Evolutionary conservation across 2,113 vertebrate genomes (phyloP), one percentile per base, ranked within the genome.

Genomic region (Cinclus mexicanus): DNA sequence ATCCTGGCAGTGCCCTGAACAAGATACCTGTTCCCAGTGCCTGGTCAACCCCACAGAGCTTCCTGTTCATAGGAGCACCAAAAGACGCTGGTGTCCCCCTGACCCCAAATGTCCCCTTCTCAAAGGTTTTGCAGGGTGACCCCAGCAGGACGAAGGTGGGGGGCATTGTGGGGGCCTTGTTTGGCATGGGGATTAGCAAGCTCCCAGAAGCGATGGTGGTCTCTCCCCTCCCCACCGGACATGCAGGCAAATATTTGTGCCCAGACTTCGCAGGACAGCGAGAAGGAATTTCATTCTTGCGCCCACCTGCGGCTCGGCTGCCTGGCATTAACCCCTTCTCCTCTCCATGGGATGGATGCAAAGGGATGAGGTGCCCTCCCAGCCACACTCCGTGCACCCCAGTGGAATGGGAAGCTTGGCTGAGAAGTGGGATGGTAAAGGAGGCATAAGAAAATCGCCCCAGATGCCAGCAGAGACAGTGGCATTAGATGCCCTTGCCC

Each of bases 181-280:
- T 97, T 97, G 96, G 94, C 77, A 80, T 53, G 83, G 46, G 89
- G 96, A 97, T 97, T 97, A 97, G 90, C 61, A 69, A 81, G 52
- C 95, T 95, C 90, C 79, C 89, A 96, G 95, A 97, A 69, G 74
- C 3, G 68, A 87, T 93, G 95, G 82, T 95, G 96, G 96, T 97
- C 96, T 97, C 88, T 85, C 83, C 88, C 90, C 93, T 86, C 92
- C 87, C 94, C 96, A 97, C 93, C 94, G 82, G 90, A 97, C 96
- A 96, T 94, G 90, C 96, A 98, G 98, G 97, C 98, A 98, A 97
- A 97, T 98, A 97, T 96, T 97, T 97, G 97, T 92, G 94, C 95
- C 96, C 89, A 83, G 95, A 94, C 96, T 97, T 98, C 98, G 94
- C 97, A 97, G 97, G 94, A 93, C 83, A 26, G 96, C 95, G 83